A percentile compares a stretch with the other conserved stretches of the same genome.
phyloP scores from a whole-genome alignment of 2,797 vertebrate genomes.

The Sebastolobus altivelis region DNA sequence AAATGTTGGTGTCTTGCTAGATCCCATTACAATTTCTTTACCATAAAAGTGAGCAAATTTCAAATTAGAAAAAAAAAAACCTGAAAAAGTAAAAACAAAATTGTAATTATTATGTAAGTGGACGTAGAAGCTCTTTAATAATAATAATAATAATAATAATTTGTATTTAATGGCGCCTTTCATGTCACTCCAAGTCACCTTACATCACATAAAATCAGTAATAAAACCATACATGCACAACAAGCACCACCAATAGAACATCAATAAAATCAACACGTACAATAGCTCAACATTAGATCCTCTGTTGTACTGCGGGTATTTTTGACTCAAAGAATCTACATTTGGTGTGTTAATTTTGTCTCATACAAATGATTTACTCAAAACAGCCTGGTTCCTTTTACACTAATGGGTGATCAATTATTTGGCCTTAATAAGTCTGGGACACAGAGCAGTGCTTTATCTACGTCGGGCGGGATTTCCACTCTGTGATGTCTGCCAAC shows the following conservation, averaged over 20 bases:
- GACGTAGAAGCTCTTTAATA: not conserved
- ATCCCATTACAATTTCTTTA: not conserved
- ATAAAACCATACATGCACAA: no score
- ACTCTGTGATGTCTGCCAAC: constrained; percentile 66
- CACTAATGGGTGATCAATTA: constrained; percentile 60
- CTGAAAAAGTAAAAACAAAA: not conserved
- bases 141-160: no score
- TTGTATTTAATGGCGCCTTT: no score
- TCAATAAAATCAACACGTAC: no score
- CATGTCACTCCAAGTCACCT: no score
- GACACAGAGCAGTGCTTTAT: constrained; percentile 57
- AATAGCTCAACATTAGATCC: not conserved
- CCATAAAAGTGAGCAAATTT: not conserved
- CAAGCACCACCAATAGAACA: no score
- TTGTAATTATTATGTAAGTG: not conserved
- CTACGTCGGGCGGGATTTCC: constrained; percentile 34
- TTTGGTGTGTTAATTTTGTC: not conserved
- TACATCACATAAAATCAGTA: no score
- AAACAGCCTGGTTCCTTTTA: constrained; percentile 36
- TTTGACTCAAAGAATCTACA: constrained; percentile 27
- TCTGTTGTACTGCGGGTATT: not conserved
- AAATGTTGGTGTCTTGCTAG: not conserved
- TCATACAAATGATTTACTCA: constrained; percentile 46
- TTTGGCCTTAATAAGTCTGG: constrained; percentile 55
- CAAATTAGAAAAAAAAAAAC: not conserved